A percentile compares a stretch with the other conserved stretches of the same genome.
phyloP scores from a whole-genome alignment of 2,888 invertebrate species.

The Sarcophaga rosellei region DNA sequence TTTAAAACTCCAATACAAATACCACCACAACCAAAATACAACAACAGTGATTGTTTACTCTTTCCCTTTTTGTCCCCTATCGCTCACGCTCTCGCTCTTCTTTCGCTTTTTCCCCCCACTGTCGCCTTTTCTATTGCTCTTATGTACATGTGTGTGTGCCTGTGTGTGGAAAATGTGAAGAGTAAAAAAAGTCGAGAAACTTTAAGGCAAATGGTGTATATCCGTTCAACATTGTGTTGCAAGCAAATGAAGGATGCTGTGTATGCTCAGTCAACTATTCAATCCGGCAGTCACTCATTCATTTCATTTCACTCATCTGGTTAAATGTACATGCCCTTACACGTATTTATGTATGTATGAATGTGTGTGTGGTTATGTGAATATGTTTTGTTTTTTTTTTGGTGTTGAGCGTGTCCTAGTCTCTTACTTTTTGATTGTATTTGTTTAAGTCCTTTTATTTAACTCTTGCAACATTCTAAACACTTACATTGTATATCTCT shows the following conservation, averaged over 20 bases:
- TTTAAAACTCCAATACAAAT: conserved; percentile 48
- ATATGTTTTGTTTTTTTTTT: background rate
- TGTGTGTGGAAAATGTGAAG: background rate
- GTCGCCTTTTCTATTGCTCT: too few species aligned
- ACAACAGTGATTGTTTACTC: background rate
- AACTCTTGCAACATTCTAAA: conserved; percentile 20
- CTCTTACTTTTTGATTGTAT: conserved; percentile 27
- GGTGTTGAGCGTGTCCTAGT: background rate
- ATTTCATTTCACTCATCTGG: conserved; percentile 26
- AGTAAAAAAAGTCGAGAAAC: conserved; percentile 3
- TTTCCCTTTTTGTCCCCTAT: too few species aligned
- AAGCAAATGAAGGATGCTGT: conserved; percentile 45
- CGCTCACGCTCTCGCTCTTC: too few species aligned
- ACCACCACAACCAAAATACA: conserved; percentile 37
- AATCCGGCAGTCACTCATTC: background rate
- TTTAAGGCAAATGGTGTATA: conserved; percentile 36
- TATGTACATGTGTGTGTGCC: too few species aligned
- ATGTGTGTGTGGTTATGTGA: background rate
- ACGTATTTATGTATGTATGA: conserved; percentile 1
- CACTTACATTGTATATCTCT: conserved; percentile 3
- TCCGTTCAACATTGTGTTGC: conserved; percentile 36
- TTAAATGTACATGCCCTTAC: background rate
- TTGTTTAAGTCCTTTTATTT: conserved; percentile 37
- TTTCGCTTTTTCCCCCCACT: too few species aligned
- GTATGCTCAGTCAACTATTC: conserved; percentile 11